Evolutionary conservation across 2,888 invertebrate genomes (phyloP), one percentile per base, ranked within the genome.

Genomic region (Luffia ferchaultella): DNA sequence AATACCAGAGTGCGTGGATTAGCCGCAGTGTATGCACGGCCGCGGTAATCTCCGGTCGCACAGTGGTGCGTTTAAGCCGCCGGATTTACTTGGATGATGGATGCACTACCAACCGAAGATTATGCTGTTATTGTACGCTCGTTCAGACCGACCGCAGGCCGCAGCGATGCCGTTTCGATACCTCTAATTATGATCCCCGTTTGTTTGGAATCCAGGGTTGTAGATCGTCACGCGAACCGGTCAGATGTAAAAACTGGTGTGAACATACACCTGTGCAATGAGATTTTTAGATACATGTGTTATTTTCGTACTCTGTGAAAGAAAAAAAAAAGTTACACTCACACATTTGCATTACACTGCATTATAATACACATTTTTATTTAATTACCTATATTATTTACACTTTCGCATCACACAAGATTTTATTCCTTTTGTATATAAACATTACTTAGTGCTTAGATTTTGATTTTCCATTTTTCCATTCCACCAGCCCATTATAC

Each of bases 31-130:
- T 30, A 30, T 30, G 30, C 30, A 30, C 30, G 30, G 30, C 30
- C 3, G 30, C 3, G 12, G 30, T 30, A 30, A 30, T 30, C 30
- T 30, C 30, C 12, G 30, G 5, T 3, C 30, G 30, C 5, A 12
- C 30, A 30, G 30, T 12, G 30, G 5, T 30, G 3, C 30, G 30
- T 12, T n/a, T 7, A 30, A 64, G 65, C 65, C 61, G 51, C 2
- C 46, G 72, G 73, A 67, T 73, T 73, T 73, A 62, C 51, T 45
- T 2, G 64, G 63, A 65, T 73, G 73, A 73, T 73, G 68, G 70
- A 73, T 73, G 73, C 73, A 73, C 67, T 69, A n/a, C 30, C 30
- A 12, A 30, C 30, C 3, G 62, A 53, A 70, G 73, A 69, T 73
- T 73, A 73, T 63, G 57, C 30, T 19, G 42, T 18, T 19, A 42